Evolutionary conservation across 2,113 vertebrate genomes (phyloP), one percentile per base, ranked within the genome.

Genomic region (Neomonachus schauinslandi): DNA sequence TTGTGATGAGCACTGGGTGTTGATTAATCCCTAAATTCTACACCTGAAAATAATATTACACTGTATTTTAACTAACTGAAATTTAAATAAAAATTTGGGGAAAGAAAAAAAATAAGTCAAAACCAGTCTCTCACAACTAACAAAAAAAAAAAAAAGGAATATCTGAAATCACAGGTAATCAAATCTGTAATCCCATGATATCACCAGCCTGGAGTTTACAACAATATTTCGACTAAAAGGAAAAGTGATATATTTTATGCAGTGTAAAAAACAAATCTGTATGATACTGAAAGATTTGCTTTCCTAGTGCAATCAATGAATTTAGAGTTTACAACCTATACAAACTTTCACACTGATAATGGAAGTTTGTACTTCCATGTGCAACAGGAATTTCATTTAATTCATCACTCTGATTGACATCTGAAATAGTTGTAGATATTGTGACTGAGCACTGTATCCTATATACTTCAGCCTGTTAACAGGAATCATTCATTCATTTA

Each of bases 401-500:
- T 31, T 95, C 18, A 74, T 71, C 51, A 49, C 24, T 91, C 55
- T 79, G 26, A 89, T 81, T 74, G 39, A 67, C n/a, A 94, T 83
- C 2, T 83, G 72, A 92, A 97, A 92, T 46, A 85, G 33, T 5
- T 90, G 28, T 67, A 86, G 3, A 5, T 79, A 72, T 22, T 69
- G 7, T 89, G 46, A 61, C 42, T 53, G 22, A 81, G 46, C 8
- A 55, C 42, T 91, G 61, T 49, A 89, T 77, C 55, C 79, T 61
- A 67, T 19, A 36, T 11, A 80, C 13, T 51, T 84, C 77, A 89
- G 33, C 2, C 22, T 69, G 22, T 33, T 86, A 74, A 81, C 13
- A 87, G 46, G 14, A 81, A 82, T 82, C 13, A 86, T 85, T 82
- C 72, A 76, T 76, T 92, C n/a, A 74, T 69, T 85, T 85, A 95